A percentile compares a stretch with the other conserved stretches of the same genome.
Conservation (phyloP, 2,888 invertebrate species). For the Nephrotoma appendiculata region DNA sequence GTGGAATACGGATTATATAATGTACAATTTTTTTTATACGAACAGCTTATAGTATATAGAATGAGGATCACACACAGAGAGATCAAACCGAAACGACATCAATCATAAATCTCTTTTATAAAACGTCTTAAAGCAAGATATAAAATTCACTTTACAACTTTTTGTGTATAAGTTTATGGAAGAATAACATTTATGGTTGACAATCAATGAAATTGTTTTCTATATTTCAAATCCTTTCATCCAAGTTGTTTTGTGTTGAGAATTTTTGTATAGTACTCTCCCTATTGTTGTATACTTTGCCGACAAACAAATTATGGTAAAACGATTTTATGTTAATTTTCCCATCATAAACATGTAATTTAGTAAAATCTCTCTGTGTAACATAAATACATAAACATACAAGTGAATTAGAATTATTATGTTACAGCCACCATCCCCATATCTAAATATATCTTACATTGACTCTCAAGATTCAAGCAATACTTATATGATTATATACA, state of each 20-base stretch:
- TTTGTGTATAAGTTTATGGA: background rate
- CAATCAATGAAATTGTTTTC: background rate
- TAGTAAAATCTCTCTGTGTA: background rate
- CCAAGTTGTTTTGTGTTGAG: background rate
- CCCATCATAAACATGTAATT: background rate
- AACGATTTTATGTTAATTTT: background rate
- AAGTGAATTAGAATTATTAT: background rate
- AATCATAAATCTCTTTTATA: background rate
- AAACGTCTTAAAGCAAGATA: background rate
- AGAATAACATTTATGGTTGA: background rate
- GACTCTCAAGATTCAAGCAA: too few species aligned
- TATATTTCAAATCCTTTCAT: background rate
- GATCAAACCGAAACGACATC: background rate
- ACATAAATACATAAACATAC: background rate
- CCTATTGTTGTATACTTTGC: background rate
- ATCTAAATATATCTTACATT: background rate
- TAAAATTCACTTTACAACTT: background rate
- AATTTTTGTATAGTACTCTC: background rate
- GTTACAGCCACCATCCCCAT: background rate
- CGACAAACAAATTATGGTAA: background rate
- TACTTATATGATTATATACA: background rate
- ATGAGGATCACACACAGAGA: too few species aligned
- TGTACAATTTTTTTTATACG: too few species aligned
- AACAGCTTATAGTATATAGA: too few species aligned
- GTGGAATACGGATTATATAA: too few species aligned